Percentiles rank a stretch among this genome's conserved stretches.
Conservation (phyloP, 2,113 vertebrate species). For the Glaucidium brasilianum region DNA sequence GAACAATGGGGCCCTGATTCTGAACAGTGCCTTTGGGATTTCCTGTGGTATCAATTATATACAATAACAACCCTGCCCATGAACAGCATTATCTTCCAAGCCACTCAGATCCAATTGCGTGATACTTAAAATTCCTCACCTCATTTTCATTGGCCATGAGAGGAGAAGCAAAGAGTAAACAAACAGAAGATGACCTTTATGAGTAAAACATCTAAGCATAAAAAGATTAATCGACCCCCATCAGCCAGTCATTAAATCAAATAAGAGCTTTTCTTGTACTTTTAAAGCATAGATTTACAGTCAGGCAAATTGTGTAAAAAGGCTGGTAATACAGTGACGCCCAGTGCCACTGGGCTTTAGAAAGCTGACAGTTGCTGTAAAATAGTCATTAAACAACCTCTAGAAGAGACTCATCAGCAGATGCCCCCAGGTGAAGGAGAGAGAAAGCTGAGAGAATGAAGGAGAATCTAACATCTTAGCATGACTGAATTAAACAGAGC, state of each 20-base stretch:
- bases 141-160: neutral
- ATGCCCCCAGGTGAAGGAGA: slow-evolving; percentile 86
- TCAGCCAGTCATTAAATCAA: slow-evolving; percentile 80
- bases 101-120: neutral
- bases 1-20: slow-evolving; percentile 58
- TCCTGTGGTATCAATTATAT: slow-evolving; percentile 42
- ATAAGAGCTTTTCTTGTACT: slow-evolving; percentile 75
- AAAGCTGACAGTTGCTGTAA: slow-evolving; percentile 85
- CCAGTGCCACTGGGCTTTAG: slow-evolving; percentile 80
- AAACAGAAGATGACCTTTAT: slow-evolving; percentile 74
- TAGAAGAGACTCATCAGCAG: slow-evolving; percentile 86
- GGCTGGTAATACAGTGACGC: slow-evolving; percentile 76
- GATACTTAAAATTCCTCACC: slow-evolving; percentile 51
- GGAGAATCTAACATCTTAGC: slow-evolving; percentile 83
- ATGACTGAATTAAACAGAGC: slow-evolving; percentile 85
- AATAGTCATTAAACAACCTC: slow-evolving; percentile 87
- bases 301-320: slow-evolving; percentile 80
- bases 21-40: slow-evolving; percentile 9
- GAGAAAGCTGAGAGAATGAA: slow-evolving; percentile 80
- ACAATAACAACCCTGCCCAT: neutral
- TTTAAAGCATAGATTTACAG: slow-evolving; percentile 79
- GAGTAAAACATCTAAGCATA: slow-evolving; percentile 70
- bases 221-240: slow-evolving; percentile 72
- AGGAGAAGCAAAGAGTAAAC: slow-evolving; percentile 58
- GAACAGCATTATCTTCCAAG: neutral